Evolutionary conservation across 2,797 vertebrate genomes (phyloP).

Genomic region (Lindbergichthys nudifrons): DNA sequence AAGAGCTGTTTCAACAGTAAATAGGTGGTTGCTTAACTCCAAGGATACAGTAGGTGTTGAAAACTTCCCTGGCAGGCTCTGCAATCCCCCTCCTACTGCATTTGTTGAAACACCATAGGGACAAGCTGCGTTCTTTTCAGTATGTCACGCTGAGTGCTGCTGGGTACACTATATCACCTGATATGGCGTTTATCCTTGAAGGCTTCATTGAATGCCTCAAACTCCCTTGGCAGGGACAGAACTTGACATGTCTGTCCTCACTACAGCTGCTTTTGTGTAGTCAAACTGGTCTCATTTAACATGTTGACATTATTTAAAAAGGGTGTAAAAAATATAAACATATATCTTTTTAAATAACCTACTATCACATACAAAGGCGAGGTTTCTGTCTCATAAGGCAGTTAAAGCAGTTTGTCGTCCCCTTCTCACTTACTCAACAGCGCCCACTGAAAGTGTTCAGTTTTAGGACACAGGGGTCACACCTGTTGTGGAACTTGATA

Average conservation of each 20-base stretch:
- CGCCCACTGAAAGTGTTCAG: conserved; percentile 96
- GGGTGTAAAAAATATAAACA: conserved; percentile 17
- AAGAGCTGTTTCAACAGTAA: conserved; percentile 28
- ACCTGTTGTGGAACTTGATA: conserved; percentile 99
- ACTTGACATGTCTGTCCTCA: conserved; percentile 74
- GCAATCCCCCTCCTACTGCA: conserved; percentile 43
- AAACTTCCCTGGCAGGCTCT: conserved; percentile 54
- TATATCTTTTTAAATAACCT: conserved; percentile 42
- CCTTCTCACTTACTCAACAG: conserved; percentile 77
- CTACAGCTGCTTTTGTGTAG: conserved; percentile 74
- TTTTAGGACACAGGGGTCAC: conserved; percentile 99
- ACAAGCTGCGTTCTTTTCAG: conserved; percentile 57
- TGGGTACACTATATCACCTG: conserved; percentile 74
- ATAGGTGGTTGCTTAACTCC: conserved; percentile 43
- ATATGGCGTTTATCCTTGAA: conserved; percentile 82
- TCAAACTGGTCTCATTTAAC: conserved; percentile 54
- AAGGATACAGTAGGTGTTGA: conserved; percentile 45
- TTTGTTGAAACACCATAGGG: conserved; percentile 65
- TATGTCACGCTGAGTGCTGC: conserved; percentile 60
- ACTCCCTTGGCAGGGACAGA: conserved; percentile 71
- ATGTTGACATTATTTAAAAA: conserved; percentile 56
- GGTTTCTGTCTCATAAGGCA: conserved; percentile 60
- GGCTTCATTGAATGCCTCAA: conserved; percentile 76
- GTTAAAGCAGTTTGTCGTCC: conserved; percentile 79
- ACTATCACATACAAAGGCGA: conserved; percentile 40